Evolutionary conservation across 2,113 vertebrate genomes (phyloP).

Genomic region (Tragelaphus imberbis): DNA sequence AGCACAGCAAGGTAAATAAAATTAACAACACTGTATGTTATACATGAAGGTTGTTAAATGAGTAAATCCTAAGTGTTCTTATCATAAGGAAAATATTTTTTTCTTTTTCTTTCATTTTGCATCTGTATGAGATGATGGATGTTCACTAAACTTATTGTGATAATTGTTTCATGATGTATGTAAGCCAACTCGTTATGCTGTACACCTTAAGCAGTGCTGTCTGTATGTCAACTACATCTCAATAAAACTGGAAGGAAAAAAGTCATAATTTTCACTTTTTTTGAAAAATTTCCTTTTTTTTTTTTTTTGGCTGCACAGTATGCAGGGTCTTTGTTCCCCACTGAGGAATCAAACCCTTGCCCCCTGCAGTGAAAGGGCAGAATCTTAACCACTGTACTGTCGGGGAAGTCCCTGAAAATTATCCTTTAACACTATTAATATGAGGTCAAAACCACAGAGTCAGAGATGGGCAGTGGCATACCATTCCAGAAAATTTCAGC

Average conservation of each 20-base stretch:
- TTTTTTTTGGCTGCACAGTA: not conserved
- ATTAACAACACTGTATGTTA: too few relatives aligned
- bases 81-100: not conserved
- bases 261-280: not conserved
- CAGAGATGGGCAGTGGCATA: not conserved
- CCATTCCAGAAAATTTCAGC: not conserved
- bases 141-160: not conserved
- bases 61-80: not conserved
- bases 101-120: not conserved
- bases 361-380: not conserved
- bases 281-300: not conserved
- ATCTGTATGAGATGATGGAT: not conserved
- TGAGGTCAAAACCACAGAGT: not conserved
- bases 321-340: not conserved
- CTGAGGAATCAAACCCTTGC: not conserved
- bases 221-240: not conserved
- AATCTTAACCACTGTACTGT: not conserved
- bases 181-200: not conserved
- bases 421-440: not conserved
- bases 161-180: not conserved
- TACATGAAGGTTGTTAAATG: not conserved
- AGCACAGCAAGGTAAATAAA: not conserved
- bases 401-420: not conserved
- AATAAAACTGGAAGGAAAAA: not conserved
- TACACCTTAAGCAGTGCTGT: not conserved